Percentiles rank a stretch among this genome's conserved stretches.
Evolutionary conservation across 2,888 invertebrate species (phyloP).

Genomic region (Neria commutata): DNA sequence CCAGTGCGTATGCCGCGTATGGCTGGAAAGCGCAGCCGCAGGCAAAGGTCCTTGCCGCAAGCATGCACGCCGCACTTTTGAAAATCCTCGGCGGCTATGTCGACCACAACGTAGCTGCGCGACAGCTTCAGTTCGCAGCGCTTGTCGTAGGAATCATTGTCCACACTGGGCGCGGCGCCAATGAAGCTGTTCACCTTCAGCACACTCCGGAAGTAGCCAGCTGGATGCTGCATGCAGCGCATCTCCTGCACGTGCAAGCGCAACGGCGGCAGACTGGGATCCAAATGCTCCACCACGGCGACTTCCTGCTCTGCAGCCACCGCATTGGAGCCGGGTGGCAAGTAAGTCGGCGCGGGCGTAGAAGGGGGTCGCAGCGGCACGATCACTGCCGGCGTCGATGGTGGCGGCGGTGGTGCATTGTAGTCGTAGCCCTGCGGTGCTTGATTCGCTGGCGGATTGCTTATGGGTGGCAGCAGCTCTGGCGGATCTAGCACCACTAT

Average conservation of each 20-base stretch:
- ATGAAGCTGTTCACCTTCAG: conserved; percentile 59
- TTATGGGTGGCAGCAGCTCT: conserved; percentile 15
- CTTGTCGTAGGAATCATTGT: conserved; percentile 52
- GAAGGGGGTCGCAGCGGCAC: conserved; percentile 32
- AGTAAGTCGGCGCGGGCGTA: conserved; percentile 46
- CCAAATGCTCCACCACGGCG: conserved; percentile 9
- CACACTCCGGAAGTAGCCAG: conserved; percentile 58
- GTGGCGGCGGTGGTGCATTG: conserved; percentile 34
- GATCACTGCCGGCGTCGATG: conserved; percentile 18
- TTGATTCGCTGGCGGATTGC: background rate
- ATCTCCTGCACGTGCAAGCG: conserved; percentile 55
- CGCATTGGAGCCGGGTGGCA: conserved; percentile 30
- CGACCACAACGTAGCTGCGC: conserved; percentile 56
- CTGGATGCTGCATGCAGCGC: conserved; percentile 49
- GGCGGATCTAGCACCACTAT: conserved; percentile 49
- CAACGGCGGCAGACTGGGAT: conserved; percentile 33
- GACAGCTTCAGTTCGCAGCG: conserved; percentile 52
- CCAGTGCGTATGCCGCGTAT: conserved; percentile 65
- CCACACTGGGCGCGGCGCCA: conserved; percentile 57
- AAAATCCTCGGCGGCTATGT: conserved; percentile 63
- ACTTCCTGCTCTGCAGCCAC: conserved; percentile 16
- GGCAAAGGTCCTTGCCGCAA: conserved; percentile 65
- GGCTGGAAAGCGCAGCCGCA: conserved; percentile 65
- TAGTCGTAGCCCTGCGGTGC: conserved; percentile 47
- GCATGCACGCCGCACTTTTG: conserved; percentile 64